Conservation (phyloP, 2,888 invertebrate species). For the Acleris cristana region DNA sequence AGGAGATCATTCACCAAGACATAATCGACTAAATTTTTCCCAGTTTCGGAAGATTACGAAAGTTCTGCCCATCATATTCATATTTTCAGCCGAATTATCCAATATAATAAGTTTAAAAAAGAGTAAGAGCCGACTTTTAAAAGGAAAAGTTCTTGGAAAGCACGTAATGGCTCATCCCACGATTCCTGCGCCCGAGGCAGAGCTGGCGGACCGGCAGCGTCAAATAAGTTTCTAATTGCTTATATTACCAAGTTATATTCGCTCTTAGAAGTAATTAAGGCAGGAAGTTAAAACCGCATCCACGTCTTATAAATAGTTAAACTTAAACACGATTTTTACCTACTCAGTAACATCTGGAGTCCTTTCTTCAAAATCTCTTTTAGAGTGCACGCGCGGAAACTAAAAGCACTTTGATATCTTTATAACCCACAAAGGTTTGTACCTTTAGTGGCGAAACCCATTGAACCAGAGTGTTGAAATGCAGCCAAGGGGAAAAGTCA, state of each 20-base stretch:
- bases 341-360: constrained; percentile 16
- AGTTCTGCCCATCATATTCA: constrained; percentile 78
- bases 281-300: constrained; percentile 74
- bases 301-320: constrained; percentile 61
- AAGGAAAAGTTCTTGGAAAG: constrained; percentile 81
- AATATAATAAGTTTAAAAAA: constrained; percentile 80
- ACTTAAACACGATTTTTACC: constrained; percentile 53
- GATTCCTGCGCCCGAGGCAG: constrained; percentile 78
- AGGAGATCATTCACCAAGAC: constrained; percentile 67
- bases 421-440: constrained; percentile 59
- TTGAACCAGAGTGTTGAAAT: constrained; percentile 67
- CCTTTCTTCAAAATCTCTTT: constrained; percentile 37
- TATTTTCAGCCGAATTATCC: constrained; percentile 79
- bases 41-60: constrained; percentile 70
- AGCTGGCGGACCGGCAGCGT: constrained; percentile 80
- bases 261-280: constrained; percentile 80
- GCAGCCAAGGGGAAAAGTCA: constrained; percentile 69
- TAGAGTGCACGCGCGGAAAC: constrained; percentile 48
- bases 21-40: constrained; percentile 72
- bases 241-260: constrained; percentile 83
- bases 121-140: constrained; percentile 82
- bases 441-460: constrained; percentile 54
- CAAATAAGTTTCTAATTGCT: constrained; percentile 84
- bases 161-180: constrained; percentile 83
- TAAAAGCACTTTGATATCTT: constrained; percentile 61